Evolutionary conservation across 2,888 invertebrate species (phyloP), one percentile per base, ranked within the genome.

Genomic region (Nomada lathburiana): DNA sequence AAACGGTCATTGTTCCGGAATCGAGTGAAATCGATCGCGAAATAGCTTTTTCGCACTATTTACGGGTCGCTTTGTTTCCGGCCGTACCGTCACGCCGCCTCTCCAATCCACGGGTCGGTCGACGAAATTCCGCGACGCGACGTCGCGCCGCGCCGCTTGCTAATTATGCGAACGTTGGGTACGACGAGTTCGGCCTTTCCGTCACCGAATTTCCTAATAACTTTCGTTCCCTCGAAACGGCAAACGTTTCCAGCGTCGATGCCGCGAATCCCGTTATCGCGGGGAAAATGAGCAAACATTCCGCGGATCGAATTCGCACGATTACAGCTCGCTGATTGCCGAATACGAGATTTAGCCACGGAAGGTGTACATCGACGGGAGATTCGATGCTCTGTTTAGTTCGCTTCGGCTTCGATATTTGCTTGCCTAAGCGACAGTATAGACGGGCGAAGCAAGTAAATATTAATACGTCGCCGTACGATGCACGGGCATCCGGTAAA

Each of bases 401-500:
- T 84, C 82, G 88, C 86, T 71, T 82, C 76, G 71, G 75, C 78
- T 83, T 86, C 84, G 86, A 86, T 91, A 90, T 90, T 90, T 89
- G 88, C 88, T 85, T 85, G 88, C 13, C 86, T 87, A 89, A 88
- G 86, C 89, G 90, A 85, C 88, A 84, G 85, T 88, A 89, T 88
- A 87, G 90, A 89, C 86, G 89, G 86, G 85, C 84, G 80, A 82
- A 85, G 86, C 86, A 84, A 85, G 87, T 87, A 90, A 90, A 91
- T 89, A 88, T 86, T 89, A 86, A 89, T 90, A 87, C 87, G 86
- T 83, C 86, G 83, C 60, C 70, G 82, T 44, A 53, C 72, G 70
- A 63, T 74, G 70, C 29, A 11, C 77, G 74, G 69, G 85, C 69
- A 69, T 83, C 77, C 83, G 80, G 82, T 69, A 83, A 84, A 84